phyloP scores from a whole-genome alignment of 2,113 vertebrate genomes.

The Spea bombifrons region DNA sequence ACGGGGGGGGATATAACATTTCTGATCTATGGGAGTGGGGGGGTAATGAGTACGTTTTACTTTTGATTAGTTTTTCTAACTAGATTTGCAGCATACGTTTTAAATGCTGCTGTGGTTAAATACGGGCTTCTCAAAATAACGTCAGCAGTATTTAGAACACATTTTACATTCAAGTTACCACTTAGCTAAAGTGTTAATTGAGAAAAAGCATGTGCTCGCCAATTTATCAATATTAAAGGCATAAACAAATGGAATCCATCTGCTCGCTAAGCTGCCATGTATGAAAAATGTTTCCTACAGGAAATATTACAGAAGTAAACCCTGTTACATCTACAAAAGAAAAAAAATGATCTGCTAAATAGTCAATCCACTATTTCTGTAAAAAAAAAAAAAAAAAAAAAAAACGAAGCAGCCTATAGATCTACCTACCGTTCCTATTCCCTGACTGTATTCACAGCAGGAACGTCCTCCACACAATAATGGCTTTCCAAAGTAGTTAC shows the following conservation, averaged over 20 bases:
- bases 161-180: slow-evolving; percentile 9
- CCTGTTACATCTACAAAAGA: no score
- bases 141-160: slow-evolving; percentile 1
- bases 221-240: slow-evolving; percentile 27
- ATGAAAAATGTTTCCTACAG: neutral
- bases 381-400: no score
- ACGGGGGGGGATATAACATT: neutral
- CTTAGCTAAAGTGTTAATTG: slow-evolving; percentile 17
- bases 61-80: neutral
- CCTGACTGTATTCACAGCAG: no score
- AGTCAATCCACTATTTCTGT: no score
- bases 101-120: neutral
- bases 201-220: slow-evolving; percentile 5
- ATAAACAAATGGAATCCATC: slow-evolving; percentile 1
- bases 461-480: no score
- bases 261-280: slow-evolving; percentile 8
- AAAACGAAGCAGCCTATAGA: no score
- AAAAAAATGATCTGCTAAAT: no score
- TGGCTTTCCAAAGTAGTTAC: no score
- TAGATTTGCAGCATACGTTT: neutral
- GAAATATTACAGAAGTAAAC: neutral
- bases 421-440: no score
- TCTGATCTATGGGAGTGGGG: neutral
- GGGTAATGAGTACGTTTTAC: neutral
- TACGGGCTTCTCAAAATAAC: neutral